A percentile compares a stretch with the other conserved stretches of the same genome.
Evolutionary conservation across 2,888 invertebrate species (phyloP).

Genomic region (Scaptomyza cyrtandrae): DNA sequence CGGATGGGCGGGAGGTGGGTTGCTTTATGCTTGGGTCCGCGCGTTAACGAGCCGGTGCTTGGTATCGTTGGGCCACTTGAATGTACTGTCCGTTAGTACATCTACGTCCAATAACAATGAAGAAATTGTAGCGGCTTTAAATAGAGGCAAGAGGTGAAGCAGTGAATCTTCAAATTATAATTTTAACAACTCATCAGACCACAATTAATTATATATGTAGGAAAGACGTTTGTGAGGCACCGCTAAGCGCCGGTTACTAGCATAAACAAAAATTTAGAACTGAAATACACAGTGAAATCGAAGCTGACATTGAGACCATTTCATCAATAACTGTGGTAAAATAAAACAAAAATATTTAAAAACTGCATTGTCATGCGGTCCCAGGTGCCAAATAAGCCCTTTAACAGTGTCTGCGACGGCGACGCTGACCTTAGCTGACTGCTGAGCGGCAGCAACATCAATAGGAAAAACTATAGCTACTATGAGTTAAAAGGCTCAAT

Average conservation of each 20-base stretch:
- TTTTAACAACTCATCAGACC: constrained; percentile 80
- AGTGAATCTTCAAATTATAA: constrained; percentile 56
- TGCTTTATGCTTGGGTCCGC: too few relatives aligned
- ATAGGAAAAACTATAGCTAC: constrained; percentile 50
- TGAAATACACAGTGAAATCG: constrained; percentile 49
- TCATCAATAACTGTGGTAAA: constrained; percentile 14
- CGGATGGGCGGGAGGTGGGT: too few relatives aligned
- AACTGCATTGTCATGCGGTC: constrained; percentile 52
- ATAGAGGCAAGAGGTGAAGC: not conserved
- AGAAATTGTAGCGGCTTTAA: constrained; percentile 1
- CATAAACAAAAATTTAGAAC: constrained; percentile 10
- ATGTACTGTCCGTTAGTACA: too few relatives aligned
- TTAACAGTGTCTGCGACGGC: not conserved
- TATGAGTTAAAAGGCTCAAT: constrained; percentile 5
- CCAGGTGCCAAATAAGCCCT: constrained; percentile 43
- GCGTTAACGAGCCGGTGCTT: too few relatives aligned
- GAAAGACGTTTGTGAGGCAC: constrained; percentile 49
- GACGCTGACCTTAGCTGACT: constrained; percentile 17
- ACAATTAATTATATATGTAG: constrained; percentile 71
- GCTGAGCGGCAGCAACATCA: constrained; percentile 66
- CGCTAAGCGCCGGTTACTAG: constrained; percentile 62
- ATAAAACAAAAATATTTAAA: not conserved
- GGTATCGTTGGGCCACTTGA: too few relatives aligned
- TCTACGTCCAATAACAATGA: too few relatives aligned
- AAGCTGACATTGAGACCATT: constrained; percentile 38